Evolutionary conservation across 1,140 invertebrate genomes (phyloP).

Genomic region (Leptoteleia sp.): DNA sequence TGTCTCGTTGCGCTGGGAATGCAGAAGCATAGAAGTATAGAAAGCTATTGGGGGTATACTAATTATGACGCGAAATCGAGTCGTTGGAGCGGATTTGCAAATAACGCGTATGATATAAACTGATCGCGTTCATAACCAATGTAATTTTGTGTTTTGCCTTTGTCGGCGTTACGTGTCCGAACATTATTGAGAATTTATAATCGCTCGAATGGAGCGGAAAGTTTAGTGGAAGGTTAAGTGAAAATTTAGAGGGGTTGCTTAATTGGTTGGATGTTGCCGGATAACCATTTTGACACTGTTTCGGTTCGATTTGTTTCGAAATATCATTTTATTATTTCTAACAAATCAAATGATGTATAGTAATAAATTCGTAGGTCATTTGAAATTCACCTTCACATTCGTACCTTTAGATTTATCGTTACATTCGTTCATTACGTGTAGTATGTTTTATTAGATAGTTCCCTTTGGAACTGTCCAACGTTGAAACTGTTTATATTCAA

Average conservation of each 20-base stretch:
- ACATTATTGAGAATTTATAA: slow-evolving; percentile 40
- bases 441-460: too few relatives aligned
- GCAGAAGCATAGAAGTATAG: slow-evolving; percentile 36
- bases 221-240: slow-evolving; percentile 13
- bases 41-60: slow-evolving; percentile 43
- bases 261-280: neutral
- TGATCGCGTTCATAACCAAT: slow-evolving; percentile 12
- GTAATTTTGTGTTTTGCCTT: slow-evolving; percentile 49
- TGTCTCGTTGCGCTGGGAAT: slow-evolving; percentile 41
- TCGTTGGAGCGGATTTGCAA: slow-evolving; percentile 24
- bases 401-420: too few relatives aligned
- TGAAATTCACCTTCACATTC: too few relatives aligned
- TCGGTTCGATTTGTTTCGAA: neutral
- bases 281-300: neutral
- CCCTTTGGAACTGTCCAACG: too few relatives aligned
- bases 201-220: slow-evolving; percentile 4
- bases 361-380: too few relatives aligned
- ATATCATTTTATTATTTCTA: too few relatives aligned
- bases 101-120: slow-evolving; percentile 21
- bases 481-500: too few relatives aligned
- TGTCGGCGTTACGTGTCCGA: slow-evolving; percentile 32
- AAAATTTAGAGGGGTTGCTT: slow-evolving; percentile 23
- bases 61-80: slow-evolving; percentile 45
- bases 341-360: too few relatives aligned
- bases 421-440: too few relatives aligned